These are phyloP conservation scores for Typhlomys cinereus DNA, from an alignment of 2,113 vertebrate genomes.

Conservation along the genomic window DNA sequence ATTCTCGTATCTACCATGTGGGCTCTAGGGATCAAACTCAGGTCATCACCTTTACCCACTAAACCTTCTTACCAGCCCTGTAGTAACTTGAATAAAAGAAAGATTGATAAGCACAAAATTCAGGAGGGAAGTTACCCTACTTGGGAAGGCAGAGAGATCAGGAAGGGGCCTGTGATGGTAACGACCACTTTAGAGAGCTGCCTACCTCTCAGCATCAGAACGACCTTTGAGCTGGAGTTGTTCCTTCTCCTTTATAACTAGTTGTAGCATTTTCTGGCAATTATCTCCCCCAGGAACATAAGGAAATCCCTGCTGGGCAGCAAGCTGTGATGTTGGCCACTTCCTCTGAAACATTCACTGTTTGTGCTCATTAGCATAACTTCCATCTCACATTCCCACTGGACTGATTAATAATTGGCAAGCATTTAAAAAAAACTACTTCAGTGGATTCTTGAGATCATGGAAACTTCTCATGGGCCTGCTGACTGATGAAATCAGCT, in stretches of 20 bases:
- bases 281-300: constrained; percentile 31
- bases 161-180: not conserved
- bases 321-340: constrained; percentile 18
- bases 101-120: constrained; percentile 5
- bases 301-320: constrained; percentile 53
- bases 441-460: not conserved
- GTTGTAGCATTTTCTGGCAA: constrained; percentile 49
- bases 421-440: constrained; percentile 12
- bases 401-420: constrained; percentile 10
- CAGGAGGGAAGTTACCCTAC: not conserved
- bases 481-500: not conserved
- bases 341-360: constrained; percentile 30
- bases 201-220: not conserved
- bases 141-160: too few species aligned
- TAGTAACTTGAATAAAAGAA: not conserved
- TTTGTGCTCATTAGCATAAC: not conserved
- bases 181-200: not conserved
- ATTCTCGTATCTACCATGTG: too few species aligned
- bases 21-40: too few species aligned
- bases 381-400: constrained; percentile 16
- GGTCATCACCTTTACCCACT: too few species aligned
- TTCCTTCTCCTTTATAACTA: constrained; percentile 19
- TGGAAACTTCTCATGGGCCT: constrained; percentile 32
- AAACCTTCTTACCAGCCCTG: too few species aligned
- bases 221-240: not conserved